Percentiles rank a stretch among this genome's conserved stretches.
Evolutionary conservation across 1,140 invertebrate species (phyloP).

Genomic region (Drosophila tristis): DNA sequence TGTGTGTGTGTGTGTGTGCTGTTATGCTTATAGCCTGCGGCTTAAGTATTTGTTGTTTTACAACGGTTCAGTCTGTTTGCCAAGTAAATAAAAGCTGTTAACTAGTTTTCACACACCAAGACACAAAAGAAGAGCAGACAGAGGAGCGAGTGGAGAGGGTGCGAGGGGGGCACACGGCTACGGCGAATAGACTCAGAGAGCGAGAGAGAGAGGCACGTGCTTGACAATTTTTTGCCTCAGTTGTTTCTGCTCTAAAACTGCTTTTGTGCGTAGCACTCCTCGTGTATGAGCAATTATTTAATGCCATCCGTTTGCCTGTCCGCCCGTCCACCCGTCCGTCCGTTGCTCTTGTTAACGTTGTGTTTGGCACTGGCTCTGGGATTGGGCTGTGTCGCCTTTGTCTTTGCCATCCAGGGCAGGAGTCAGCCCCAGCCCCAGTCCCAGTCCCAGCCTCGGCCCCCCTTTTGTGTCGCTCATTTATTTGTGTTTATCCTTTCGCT

Average conservation of each 20-base stretch:
- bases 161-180: background rate
- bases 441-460: conserved; percentile 44
- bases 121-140: background rate
- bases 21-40: conserved; percentile 62
- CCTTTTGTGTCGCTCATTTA: conserved; percentile 70
- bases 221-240: conserved; percentile 44
- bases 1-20: conserved; percentile 26
- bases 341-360: conserved; percentile 24
- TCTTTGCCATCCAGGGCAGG: conserved; percentile 47
- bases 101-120: conserved; percentile 64
- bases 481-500: conserved; percentile 76
- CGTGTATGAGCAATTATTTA: conserved; percentile 70
- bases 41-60: conserved; percentile 69
- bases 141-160: background rate
- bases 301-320: conserved; percentile 41
- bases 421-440: no score
- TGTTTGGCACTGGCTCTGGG: conserved; percentile 15
- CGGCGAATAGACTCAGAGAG: background rate
- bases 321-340: background rate
- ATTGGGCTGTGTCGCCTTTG: conserved; percentile 26
- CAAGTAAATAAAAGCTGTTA: conserved; percentile 76
- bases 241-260: conserved; percentile 5
- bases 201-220: conserved; percentile 13
- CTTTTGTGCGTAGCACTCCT: conserved; percentile 47
- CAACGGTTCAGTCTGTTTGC: conserved; percentile 67